Base-by-base conservation (phyloP, 2,888 invertebrate species). In the Agrotis ipsilon region DNA sequence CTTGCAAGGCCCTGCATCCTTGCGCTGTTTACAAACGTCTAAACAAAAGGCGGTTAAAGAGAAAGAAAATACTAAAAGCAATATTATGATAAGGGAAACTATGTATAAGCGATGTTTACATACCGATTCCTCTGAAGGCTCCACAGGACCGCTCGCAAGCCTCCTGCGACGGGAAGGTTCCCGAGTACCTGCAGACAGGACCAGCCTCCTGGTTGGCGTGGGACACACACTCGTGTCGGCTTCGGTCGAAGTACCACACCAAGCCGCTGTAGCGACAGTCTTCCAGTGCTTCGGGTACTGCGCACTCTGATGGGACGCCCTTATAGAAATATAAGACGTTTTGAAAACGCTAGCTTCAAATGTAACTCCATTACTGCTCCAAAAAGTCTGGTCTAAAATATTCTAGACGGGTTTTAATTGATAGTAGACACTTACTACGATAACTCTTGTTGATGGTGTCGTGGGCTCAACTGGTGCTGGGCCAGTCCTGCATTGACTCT, bases 81-180 rank as follows among this genome's bases (percentile, higher is more conserved):
- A 24, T n/a, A n/a, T n/a, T n/a, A n/a, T 9, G 39, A 11, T 39
- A 39, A 39, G 11, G 39, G 39, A 39, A 39, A 39, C 2, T 11
- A 39, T 39, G 39, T 39, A 49, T 45, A n/a, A n/a, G 13, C 21
- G 6, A 11, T 16, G 11, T 46, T 13, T 27, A 68, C 84, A 6
- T 74, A 85, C 85, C 74, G 1, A 86, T 96, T 82, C 97, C 97
- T 84, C 96, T 96, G 94, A 97, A 98, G 62, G 93, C 94, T 43
- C 98, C 98, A 85, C 98, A 98, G 66, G 97, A 97, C 68, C 98
- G 94, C 90, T 98, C 97, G 88, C 98, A 98, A 86, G 97, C 97
- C 86, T 98, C 98, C 83, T 97, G 97, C 0, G 97, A 97, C 69
- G 96, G 95, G 92, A 97, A 98, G 74, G 97, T 96, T 90, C 98